Evolutionary conservation across 1,140 invertebrate genomes (phyloP).

Genomic region (Drosophila micromelanica): DNA sequence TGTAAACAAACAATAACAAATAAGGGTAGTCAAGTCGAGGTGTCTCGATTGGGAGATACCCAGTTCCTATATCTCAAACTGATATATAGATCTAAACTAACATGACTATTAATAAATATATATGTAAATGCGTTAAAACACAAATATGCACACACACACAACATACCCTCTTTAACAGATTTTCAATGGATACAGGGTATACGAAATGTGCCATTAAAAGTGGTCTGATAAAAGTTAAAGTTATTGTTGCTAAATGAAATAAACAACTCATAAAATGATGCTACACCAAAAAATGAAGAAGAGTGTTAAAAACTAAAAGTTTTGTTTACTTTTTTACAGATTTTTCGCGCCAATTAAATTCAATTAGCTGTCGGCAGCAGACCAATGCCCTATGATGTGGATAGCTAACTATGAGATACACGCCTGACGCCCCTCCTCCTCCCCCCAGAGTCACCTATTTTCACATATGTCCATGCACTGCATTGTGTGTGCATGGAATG

Average conservation of each 20-base stretch:
- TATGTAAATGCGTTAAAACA: no score
- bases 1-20: slow-evolving; percentile 66
- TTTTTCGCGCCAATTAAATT: slow-evolving; percentile 80
- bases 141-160: no score
- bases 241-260: slow-evolving; percentile 76
- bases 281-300: slow-evolving; percentile 44
- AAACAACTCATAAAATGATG: slow-evolving; percentile 77
- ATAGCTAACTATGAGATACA: slow-evolving; percentile 27
- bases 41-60: no score
- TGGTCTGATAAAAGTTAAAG: slow-evolving; percentile 45
- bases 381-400: slow-evolving; percentile 33
- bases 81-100: no score
- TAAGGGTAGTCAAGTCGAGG: no score
- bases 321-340: slow-evolving; percentile 70
- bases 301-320: slow-evolving; percentile 40
- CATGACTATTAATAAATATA: no score
- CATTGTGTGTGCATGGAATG: slow-evolving; percentile 12
- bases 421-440: no score
- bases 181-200: no score
- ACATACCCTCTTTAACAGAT: no score
- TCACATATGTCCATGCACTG: slow-evolving; percentile 8
- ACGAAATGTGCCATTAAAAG: slow-evolving; percentile 50
- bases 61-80: no score
- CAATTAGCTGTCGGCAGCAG: slow-evolving; percentile 73
- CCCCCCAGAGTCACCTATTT: no score